Evolutionary conservation across 2,888 invertebrate genomes (phyloP), one percentile per base, ranked within the genome.

Genomic region (Drosophila kanekoi): DNA sequence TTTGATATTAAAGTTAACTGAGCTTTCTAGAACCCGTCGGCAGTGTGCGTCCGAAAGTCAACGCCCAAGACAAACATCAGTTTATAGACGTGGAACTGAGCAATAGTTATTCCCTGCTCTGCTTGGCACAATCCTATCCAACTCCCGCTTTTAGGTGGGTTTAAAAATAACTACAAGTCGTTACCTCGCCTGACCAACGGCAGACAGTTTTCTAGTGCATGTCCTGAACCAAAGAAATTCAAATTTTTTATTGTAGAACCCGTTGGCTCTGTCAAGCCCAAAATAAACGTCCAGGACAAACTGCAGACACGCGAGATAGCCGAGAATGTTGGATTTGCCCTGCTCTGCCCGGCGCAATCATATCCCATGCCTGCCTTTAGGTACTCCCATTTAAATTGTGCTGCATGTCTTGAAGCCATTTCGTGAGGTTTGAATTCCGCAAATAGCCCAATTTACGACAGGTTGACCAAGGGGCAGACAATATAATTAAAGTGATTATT

Each of bases 291-390:
- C 54, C 92, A 94, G 93, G 95, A 96, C 93, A 91, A 94, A 92
- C 88, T 93, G 93, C 93, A 94, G 93, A 92, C 93, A 94, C 91
- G 94, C 93, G 91, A 91, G 74, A 89, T 91, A 79, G 90, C 92
- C 74, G 86, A 93, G 83, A 92, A 92, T 72, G 91, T 91, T 81
- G 94, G 94, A 90, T 93, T 95, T 83, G 95, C 95, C 47, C 91
- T 96, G 72, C 93, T 95, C 81, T 96, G 96, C 92, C 96, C 96
- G 63, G 96, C 96, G 18, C 96, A 96, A 92, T 95, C 95, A 28
- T 96, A 94, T 93, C 96, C 96, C 69, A 94, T 95, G 90, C 96
- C 96, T 87, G 92, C 94, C 77, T 94, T 95, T 94, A 95, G 95
- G 95, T 96, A 85, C 70, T 65, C 9, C 35, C n/a, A 14, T 52